Conservation (phyloP, 2,113 vertebrate species). For the Carlito syrichta region DNA sequence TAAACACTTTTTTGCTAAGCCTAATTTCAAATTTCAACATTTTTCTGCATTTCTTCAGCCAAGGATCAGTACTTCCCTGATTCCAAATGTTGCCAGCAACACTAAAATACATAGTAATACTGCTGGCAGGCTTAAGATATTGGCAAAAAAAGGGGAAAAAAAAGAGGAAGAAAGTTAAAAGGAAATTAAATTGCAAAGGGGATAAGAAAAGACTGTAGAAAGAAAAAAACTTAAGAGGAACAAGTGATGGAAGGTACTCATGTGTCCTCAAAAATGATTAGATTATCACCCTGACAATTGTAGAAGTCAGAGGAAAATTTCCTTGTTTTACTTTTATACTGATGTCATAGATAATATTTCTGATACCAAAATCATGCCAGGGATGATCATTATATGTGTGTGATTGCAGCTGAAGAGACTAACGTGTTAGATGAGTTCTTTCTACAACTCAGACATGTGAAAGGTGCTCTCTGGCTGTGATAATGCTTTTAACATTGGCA, state of each 20-base stretch:
- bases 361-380: not conserved
- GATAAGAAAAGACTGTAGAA: not conserved
- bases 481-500: not conserved
- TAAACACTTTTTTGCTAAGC: slow-evolving; percentile 7
- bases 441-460: not conserved
- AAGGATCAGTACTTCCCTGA: not conserved
- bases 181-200: slow-evolving; percentile 2
- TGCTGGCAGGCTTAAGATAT: not conserved
- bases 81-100: not conserved
- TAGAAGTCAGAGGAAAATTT: slow-evolving; percentile 1
- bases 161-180: not conserved
- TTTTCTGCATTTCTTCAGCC: not conserved
- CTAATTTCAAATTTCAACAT: slow-evolving; percentile 40
- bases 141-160: not conserved
- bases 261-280: not conserved
- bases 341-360: not conserved
- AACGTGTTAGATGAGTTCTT: not conserved
- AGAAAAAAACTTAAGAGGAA: not conserved
- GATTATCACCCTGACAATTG: not conserved
- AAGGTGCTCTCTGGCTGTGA: not conserved
- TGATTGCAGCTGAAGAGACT: not conserved
- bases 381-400: not conserved
- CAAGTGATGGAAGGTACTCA: not conserved
- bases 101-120: not conserved
- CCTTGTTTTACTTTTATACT: not conserved